These are phyloP conservation scores for Pardosa pseudoannulata DNA, from an alignment of 2,888 invertebrate species.

Conservation along the genomic window DNA sequence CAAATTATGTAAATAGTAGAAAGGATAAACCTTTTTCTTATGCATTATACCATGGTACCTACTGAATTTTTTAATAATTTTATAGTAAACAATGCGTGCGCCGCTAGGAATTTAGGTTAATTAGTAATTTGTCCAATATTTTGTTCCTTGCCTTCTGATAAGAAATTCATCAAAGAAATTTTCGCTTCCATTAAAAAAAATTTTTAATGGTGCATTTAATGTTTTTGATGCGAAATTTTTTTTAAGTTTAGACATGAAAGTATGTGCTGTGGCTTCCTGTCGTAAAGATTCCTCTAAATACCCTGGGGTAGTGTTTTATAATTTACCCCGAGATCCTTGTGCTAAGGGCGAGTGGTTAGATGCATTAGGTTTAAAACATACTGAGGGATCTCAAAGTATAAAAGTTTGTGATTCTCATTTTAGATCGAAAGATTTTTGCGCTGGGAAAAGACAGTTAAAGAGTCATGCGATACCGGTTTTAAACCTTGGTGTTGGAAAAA, in stretches of 20 bases:
- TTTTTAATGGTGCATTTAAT: too few species aligned
- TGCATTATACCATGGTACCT: neutral
- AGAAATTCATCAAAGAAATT: neutral
- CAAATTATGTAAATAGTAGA: too few species aligned
- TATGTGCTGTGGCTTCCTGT: slow-evolving; percentile 30
- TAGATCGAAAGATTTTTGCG: slow-evolving; percentile 47
- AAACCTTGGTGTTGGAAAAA: slow-evolving; percentile 15
- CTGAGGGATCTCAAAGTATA: neutral
- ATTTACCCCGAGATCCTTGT: slow-evolving; percentile 29
- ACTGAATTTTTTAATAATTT: neutral
- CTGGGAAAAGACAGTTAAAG: slow-evolving; percentile 45
- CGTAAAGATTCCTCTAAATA: slow-evolving; percentile 1
- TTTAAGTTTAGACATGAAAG: slow-evolving; percentile 16
- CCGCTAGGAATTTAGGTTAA: neutral
- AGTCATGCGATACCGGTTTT: slow-evolving; percentile 46
- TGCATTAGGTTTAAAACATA: slow-evolving; percentile 6
- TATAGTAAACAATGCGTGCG: slow-evolving; percentile 10
- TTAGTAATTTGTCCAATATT: neutral
- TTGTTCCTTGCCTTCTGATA: neutral
- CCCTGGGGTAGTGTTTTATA: slow-evolving; percentile 43
- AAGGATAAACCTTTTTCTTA: too few species aligned
- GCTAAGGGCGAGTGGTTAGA: slow-evolving; percentile 46
- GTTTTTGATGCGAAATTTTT: too few species aligned
- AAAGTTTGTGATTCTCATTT: slow-evolving; percentile 54
- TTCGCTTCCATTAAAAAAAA: too few species aligned